phyloP scores from a whole-genome alignment of 2,113 vertebrate species.

The Hippoglossus stenolepis region DNA sequence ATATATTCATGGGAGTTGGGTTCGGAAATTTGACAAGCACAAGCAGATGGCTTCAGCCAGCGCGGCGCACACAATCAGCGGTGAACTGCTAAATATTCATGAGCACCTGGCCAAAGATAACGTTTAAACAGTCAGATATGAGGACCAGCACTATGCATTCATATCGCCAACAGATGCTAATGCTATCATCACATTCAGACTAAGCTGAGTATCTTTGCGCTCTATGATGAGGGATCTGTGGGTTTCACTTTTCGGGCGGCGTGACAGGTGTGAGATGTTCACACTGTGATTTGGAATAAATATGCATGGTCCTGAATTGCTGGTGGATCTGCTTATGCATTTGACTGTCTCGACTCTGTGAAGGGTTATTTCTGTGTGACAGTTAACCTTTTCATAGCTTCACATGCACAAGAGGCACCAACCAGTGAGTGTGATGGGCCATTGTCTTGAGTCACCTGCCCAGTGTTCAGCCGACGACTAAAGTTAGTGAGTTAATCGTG shows the following conservation, averaged over 20 bases:
- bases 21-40: conserved; percentile 57
- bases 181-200: background rate
- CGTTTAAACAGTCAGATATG: conserved; percentile 51
- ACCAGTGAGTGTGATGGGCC: too few relatives aligned
- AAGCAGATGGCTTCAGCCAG: conserved; percentile 66
- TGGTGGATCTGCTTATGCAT: background rate
- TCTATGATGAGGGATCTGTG: conserved; percentile 28
- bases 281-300: background rate
- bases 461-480: too few relatives aligned
- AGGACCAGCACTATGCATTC: conserved; percentile 36
- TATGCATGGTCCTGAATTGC: background rate
- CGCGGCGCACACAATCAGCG: conserved; percentile 29
- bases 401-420: too few relatives aligned
- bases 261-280: background rate
- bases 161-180: conserved; percentile 24
- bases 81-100: conserved; percentile 71
- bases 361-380: background rate
- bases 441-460: too few relatives aligned
- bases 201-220: background rate
- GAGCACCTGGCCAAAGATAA: conserved; percentile 76
- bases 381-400: too few relatives aligned
- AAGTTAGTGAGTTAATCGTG: too few relatives aligned
- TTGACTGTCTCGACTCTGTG: background rate
- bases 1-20: conserved; percentile 56
- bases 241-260: background rate